Evolutionary conservation across 2,113 vertebrate species (phyloP), one percentile per base, ranked within the genome.

Genomic region (Chelonoidis abingdonii): DNA sequence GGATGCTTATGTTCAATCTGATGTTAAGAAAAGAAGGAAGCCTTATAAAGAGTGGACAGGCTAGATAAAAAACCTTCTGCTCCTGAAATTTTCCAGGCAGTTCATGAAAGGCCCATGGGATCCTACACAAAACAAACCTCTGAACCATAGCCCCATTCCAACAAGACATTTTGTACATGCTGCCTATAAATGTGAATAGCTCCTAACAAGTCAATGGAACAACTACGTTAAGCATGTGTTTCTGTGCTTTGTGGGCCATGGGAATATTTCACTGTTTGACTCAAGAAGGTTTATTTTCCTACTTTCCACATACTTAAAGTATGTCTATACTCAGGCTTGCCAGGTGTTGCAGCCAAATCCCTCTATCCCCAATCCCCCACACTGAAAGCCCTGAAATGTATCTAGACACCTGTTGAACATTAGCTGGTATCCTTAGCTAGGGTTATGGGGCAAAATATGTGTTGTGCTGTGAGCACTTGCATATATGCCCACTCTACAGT

Each of bases 11-110:
- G 16, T n/a, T 47, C 86, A 84, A 89, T 3, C 5, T 21, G 12
- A 75, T 5, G 17, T 52, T 75, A 57, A 38, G 56, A 27, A 87
- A 92, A 88, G n/a, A 29, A 27, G n/a, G 2, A 0, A 13, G 84
- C 84, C 93, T 85, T 69, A 85, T 38, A 93, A 31, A 57, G 35
- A 29, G 16, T n/a, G 86, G 11, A 7, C 62, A 65, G 53, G 13
- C 24, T 17, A 49, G 2, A 5, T 84, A 16, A 17, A 91, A 91
- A 91, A 72, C 16, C 4, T 7, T 65, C 25, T 38, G 5, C 0
- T 2, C 86, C 92, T 91, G 47, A 41, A 69, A 47, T 69, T 69
- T 69, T 69, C 17, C 19, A 69, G 31, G 35, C 13, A 69, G 35
- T 2, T 80, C n/a, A 82, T 7, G 41, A 22, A 10, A 84, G 2